Percentiles rank a stretch among this genome's conserved stretches.
Evolutionary conservation across 2,888 invertebrate species (phyloP).

Genomic region (Pinctada fucata): DNA sequence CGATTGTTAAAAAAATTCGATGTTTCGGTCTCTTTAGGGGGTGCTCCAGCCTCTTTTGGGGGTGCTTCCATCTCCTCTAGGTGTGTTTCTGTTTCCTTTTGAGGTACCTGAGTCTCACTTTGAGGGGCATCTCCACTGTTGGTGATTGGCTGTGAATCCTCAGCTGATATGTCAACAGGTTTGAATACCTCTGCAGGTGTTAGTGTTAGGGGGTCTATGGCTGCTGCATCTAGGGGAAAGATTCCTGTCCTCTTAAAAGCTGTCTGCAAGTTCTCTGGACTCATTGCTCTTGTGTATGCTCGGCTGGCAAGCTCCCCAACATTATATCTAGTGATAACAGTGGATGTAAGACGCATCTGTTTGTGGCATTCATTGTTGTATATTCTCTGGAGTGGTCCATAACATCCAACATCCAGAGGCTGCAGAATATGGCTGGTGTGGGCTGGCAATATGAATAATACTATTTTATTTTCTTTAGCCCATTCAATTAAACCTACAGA

Average conservation of each 20-base stretch:
- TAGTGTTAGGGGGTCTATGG: no score
- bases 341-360: not conserved
- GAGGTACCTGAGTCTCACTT: no score
- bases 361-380: constrained; percentile 31
- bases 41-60: no score
- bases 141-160: no score
- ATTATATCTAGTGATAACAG: constrained; percentile 22
- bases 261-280: constrained; percentile 24
- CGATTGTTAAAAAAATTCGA: no score
- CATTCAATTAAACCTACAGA: constrained; percentile 24
- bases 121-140: no score
- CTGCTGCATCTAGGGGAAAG: constrained; percentile 19
- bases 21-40: no score
- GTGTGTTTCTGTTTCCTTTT: no score
- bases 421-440: constrained; percentile 28
- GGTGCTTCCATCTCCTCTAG: no score
- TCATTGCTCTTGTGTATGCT: constrained; percentile 24
- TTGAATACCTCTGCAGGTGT: no score
- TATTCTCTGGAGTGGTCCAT: constrained; percentile 24
- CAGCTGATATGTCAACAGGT: no score
- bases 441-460: constrained; percentile 24
- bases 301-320: not conserved
- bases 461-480: constrained; percentile 17
- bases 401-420: constrained; percentile 28
- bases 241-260: constrained; percentile 33